A percentile compares a stretch with the other conserved stretches of the same genome.
Evolutionary conservation across 2,888 invertebrate genomes (phyloP).

Genomic region (Dermolepida albohirtum): DNA sequence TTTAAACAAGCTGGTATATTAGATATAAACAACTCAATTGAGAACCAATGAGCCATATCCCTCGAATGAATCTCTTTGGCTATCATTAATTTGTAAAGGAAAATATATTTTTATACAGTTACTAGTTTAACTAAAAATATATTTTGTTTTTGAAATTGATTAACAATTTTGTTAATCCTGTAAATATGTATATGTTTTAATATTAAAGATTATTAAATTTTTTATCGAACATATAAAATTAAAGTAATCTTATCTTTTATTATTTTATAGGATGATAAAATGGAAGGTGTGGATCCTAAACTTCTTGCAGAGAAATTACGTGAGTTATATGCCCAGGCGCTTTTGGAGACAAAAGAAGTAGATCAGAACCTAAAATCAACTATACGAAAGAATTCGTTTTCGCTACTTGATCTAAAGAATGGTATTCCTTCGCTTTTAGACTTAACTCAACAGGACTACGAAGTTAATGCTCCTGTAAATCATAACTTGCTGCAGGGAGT

Average conservation of each 20-base stretch:
- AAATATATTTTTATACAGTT: no score
- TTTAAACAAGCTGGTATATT: no score
- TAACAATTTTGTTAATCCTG: no score
- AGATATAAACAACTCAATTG: no score
- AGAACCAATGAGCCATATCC: no score
- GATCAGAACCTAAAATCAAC: slow-evolving; percentile 45
- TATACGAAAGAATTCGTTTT: slow-evolving; percentile 62
- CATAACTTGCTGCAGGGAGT: slow-evolving; percentile 65
- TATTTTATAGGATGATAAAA: slow-evolving; percentile 37
- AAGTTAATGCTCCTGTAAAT: slow-evolving; percentile 68
- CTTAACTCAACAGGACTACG: slow-evolving; percentile 68
- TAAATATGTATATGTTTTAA: no score
- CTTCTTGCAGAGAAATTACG: slow-evolving; percentile 32
- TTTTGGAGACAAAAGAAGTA: slow-evolving; percentile 8
- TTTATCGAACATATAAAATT: no score
- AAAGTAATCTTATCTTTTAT: slow-evolving; percentile 19
- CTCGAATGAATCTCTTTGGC: no score
- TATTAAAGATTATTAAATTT: no score
- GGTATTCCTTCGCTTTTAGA: slow-evolving; percentile 65
- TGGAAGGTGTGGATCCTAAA: slow-evolving; percentile 33
- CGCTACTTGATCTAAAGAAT: slow-evolving; percentile 63
- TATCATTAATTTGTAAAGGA: no score
- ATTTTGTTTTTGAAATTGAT: no score
- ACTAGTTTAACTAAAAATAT: no score
- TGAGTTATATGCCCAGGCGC: slow-evolving; percentile 18